Evolutionary conservation across 2,113 vertebrate species (phyloP), one percentile per base, ranked within the genome.

Genomic region (Acanthochromis polyacanthus): DNA sequence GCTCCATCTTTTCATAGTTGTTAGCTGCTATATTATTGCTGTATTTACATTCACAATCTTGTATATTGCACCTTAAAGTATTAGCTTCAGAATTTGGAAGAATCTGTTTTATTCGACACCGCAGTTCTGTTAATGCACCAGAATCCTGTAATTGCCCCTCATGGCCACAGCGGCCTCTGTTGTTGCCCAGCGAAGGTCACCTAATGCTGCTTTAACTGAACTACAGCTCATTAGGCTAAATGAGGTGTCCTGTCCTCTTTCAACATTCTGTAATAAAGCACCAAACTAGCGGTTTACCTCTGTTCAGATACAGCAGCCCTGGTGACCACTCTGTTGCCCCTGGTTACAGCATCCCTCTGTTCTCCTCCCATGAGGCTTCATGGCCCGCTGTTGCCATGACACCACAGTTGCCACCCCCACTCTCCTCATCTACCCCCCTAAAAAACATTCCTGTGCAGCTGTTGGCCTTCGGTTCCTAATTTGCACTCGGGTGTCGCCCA

Each of bases 381-480:
- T 60, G 52, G 74, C 57, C 64, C 78, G 78, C 87, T 78, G 90
- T 90, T 92, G 78, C 88, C 85, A 91, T 89, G 86, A 85, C 83
- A 82, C 70, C 77, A 80, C 78, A 77, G 23, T 69, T 81, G 76
- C 25, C 76, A 75, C 67, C 79, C 28, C 46, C 46, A 10, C 36
- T 55, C 7, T 9, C 61, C 32, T 8, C 63, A 14, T 0, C 15
- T 22, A 23, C 65, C 25, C 7, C 28, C 56, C 36, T 8, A 48
- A 22, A 38, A 77, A 38, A 65, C 71, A 75, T 61, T 59, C n/a
- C 72, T 75, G 59, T n/a, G 52, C 68, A 67, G 76, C 77, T 69
- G 81, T 38, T 36, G 46, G 71, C 36, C 69, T 50, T 53, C 51
- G 67, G 23, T 43, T 69, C 4, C 10, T 53, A 28, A 50, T 84